Base-by-base conservation (phyloP, 2,888 invertebrate species). In the Dorcus parallelipipedus region DNA sequence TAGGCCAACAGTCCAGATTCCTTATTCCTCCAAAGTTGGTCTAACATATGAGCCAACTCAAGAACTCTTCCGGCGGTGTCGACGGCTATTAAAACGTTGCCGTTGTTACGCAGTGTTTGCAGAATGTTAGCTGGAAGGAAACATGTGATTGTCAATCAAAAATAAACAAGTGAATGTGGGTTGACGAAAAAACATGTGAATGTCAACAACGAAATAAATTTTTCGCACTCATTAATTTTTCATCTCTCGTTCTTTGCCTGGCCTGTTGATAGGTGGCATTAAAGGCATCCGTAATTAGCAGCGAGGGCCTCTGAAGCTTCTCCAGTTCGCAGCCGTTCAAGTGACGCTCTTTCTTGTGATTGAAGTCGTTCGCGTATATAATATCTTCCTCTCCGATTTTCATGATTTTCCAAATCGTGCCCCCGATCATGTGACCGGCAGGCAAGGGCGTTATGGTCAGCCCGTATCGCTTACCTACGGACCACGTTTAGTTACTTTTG, bases 351-450 rank as follows among this genome's bases (percentile, higher is more conserved):
- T 98, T 98, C 74, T 98, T 99, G 78, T 99, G 99, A 79, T 99
- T 99, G 74, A 95, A 99, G 76, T 99, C 98, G 0, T 96, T 92
- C 0, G 97, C 98, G 78, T 99, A 98, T 1, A 98, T 89, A 64
- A 99, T 97, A 72, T 99, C 98, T 78, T 99, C 98, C 75, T 99
- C 98, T 0, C 97, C 97, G 38, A 96, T 93, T 73, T 98, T 98
- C 38, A 95, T 91, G 20, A 99, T 97, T 72, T 95, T 93, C 99
- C 99, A 99, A 51, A 99, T 93, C 0, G 98, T 96, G 10, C 99
- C 98, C 2, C 99, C 99, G 49, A 99, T 91, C 86, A 98, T 95
- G 78, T 99, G 98, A 1, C 99, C 94, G 1, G 97, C 98, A 6
- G 97, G 95, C 17, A 98, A 79, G 0, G 99, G 98, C 0, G 97